phyloP scores from a whole-genome alignment of 1,140 invertebrate species.

The Bombus polaris region DNA sequence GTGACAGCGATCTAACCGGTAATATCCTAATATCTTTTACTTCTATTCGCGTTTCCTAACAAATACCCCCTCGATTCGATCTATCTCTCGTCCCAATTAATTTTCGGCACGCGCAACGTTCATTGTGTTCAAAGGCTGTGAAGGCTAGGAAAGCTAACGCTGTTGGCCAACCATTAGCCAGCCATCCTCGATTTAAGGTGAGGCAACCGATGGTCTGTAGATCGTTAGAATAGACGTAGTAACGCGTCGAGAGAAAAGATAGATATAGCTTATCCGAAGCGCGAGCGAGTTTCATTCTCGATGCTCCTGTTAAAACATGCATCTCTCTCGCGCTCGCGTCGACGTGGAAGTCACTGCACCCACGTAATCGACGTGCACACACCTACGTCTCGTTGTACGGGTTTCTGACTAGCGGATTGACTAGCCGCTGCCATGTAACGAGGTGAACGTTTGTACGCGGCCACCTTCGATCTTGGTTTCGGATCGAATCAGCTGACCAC shows the following conservation, averaged over 20 bases:
- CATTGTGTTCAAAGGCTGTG: conserved; percentile 27
- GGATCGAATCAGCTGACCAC: conserved; percentile 12
- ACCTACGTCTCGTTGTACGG: no score
- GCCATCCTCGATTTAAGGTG: conserved; percentile 33
- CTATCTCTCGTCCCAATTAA: conserved; percentile 32
- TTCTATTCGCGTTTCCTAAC: conserved; percentile 2
- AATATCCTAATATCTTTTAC: neutral
- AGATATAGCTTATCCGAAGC: neutral
- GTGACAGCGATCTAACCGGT: neutral
- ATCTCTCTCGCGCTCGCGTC: neutral
- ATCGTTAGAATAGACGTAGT: neutral
- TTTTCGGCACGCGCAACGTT: conserved; percentile 23
- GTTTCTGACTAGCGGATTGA: neutral
- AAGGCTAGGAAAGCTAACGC: conserved; percentile 27
- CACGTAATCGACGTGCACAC: neutral
- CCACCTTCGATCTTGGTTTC: conserved; percentile 5
- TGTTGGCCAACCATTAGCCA: conserved; percentile 17
- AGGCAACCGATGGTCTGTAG: conserved; percentile 2
- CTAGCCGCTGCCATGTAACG: neutral
- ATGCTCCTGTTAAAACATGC: neutral
- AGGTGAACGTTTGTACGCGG: conserved; percentile 12
- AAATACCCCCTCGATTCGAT: neutral
- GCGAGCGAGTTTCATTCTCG: neutral
- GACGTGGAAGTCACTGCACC: neutral
- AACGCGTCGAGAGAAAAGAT: neutral